phyloP scores from a whole-genome alignment of 2,888 invertebrate species.

The Chironomus tentans region DNA sequence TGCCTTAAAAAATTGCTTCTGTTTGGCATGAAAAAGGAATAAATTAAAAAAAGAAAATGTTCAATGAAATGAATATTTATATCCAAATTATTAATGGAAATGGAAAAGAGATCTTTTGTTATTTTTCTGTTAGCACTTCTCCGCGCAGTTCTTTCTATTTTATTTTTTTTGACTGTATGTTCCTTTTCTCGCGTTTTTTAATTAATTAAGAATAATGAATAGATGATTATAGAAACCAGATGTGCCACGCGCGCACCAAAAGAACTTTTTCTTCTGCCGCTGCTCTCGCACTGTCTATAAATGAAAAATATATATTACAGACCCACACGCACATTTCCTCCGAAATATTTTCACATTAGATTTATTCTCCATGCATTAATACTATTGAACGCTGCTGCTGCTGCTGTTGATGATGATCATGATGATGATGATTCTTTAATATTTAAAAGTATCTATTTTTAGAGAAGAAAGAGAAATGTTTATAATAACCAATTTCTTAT shows the following conservation, averaged over 20 bases:
- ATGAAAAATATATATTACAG: neutral
- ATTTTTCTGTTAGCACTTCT: neutral
- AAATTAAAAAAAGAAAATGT: neutral
- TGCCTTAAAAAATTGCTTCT: neutral
- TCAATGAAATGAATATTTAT: neutral
- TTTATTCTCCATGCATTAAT: neutral
- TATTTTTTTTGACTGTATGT: too few relatives aligned
- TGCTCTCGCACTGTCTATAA: too few relatives aligned
- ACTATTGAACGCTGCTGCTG: neutral
- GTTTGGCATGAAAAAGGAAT: neutral
- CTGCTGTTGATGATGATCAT: too few relatives aligned
- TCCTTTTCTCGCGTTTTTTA: conserved; percentile 11
- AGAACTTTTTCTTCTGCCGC: neutral
- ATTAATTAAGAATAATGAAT: conserved; percentile 26
- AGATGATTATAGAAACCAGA: conserved; percentile 25
- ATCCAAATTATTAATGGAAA: conserved; percentile 6
- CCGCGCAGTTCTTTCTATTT: neutral
- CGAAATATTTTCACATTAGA: neutral
- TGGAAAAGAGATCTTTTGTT: neutral
- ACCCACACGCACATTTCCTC: neutral
- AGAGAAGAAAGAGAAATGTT: neutral
- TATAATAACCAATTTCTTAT: neutral
- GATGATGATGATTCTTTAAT: neutral
- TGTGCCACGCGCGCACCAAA: conserved; percentile 7
- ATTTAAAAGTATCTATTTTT: neutral